Base-by-base conservation (phyloP, 2,797 vertebrate species). In the Myripristis jacobus region DNA sequence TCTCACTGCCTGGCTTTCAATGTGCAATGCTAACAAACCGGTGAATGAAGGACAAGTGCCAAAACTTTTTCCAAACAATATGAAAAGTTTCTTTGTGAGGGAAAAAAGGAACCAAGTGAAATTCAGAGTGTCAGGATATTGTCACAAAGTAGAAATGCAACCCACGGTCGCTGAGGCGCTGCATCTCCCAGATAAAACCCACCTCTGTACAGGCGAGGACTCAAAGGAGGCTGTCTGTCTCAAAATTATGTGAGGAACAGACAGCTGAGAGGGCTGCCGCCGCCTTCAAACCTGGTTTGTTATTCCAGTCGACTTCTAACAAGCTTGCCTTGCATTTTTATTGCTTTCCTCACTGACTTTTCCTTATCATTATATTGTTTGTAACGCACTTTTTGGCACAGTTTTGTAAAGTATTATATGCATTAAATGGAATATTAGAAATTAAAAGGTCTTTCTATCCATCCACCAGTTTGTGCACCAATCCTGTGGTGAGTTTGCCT, bases 241-340 rank as follows among this genome's bases (percentile, higher is more conserved):
- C 44, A 51, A 77, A 59, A 73, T 58, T 24, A 78, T 52, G 58
- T 73, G 64, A 55, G 31, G 61, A 70, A 55, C 66, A 62, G 47
- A 67, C 19, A 70, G 56, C 57, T 12, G 66, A 53, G 48, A 24
- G 58, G 60, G 48, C 60, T 55, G 64, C 76, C 27, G 78, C 77
- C 50, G 72, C 61, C 53, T 58, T 55, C 66, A 73, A 36, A 60
- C 36, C 50, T 61, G 6, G 1, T 77, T 66, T 50, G 68, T 72
- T 73, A 80, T 75, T 84, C 63, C 19, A 18, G 25, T 29, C 15
- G 44, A 22, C 55, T 62, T 41, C 68, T 21, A 43, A 66, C 53
- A 50, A 54, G 72, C 79, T 80, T 19, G 73, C 56, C 50, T 75
- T 70, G 75, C 77, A 62, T 46, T 70, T 83, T 65, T 65, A 68